Base-by-base conservation (phyloP, 2,888 invertebrate genomes). In the Ethmia dodecea region DNA sequence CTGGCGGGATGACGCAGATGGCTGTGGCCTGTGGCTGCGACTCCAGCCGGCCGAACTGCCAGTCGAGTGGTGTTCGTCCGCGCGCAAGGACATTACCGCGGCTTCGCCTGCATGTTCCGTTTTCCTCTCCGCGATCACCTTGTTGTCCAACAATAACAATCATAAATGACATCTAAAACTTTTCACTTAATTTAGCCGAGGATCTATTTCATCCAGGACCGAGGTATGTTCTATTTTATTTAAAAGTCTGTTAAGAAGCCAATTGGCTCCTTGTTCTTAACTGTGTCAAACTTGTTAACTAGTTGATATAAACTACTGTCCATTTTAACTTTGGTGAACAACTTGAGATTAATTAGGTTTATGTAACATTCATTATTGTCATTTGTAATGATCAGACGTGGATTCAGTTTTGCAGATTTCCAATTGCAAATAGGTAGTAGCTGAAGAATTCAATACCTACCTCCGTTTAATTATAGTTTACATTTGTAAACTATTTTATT, bases 1-100 rank as follows among this genome's bases (percentile, higher is more conserved):
- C 43, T 59, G 61, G 59, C 60, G 60, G 73, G 67, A 77, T 83
- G 84, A 86, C 84, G 84, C 75, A 86, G 83, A 76, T 75, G 76
- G 66, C 68, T n/a, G 66, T 61, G 60, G 61, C 52, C 52, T 39
- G 34, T 33, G 35, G 37, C 39, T 50, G 45, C 52, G 48, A 55
- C 53, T 6, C 26, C 26, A 26, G 46, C 58, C n/a, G n/a, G n/a
- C 55, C 50, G 42, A 51, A 55, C 50, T 60, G 59, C 55, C 71
- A 80, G 77, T 78, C 70, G 71, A 61, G 63, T 62, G 62, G 58
- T 57, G 72, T 48, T 60, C 75, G 76, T 57, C 52, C 59, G 58
- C 50, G 52, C 48, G 68, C 62, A 47, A 74, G 63, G 63, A 70
- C 71, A 55, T 45, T 33, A 38, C 42, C 47, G 42, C 51, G 43